Conservation (phyloP, 2,797 vertebrate genomes). For the Pipistrellus pipistrellus region DNA sequence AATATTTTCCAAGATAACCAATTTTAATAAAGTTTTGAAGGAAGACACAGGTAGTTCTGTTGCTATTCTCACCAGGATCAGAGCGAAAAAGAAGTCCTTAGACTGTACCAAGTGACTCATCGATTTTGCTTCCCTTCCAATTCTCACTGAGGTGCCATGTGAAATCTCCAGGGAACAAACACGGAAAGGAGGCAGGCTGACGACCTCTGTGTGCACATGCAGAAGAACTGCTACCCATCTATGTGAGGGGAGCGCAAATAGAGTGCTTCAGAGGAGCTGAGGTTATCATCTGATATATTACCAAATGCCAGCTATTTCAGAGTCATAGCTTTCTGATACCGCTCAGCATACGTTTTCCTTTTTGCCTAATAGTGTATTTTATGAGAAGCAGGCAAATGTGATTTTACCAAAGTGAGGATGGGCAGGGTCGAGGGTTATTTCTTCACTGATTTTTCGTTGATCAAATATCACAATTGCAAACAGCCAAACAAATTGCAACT, state of each 20-base stretch:
- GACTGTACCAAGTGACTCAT: background rate
- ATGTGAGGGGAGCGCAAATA: background rate
- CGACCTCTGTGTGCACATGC: fast-evolving
- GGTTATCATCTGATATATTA: background rate
- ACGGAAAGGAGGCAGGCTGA: background rate
- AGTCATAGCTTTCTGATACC: background rate
- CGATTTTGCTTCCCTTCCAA: background rate
- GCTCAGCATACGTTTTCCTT: background rate
- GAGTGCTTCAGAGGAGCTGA: background rate
- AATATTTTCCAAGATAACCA: background rate
- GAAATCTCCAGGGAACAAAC: background rate
- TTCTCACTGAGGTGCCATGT: background rate
- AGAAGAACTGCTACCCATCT: background rate
- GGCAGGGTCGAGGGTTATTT: background rate
- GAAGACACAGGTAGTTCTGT: background rate
- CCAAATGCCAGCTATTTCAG: background rate
- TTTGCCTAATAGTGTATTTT: background rate
- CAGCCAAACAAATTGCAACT: background rate
- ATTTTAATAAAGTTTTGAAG: background rate
- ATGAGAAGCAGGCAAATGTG: background rate
- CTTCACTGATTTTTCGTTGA: background rate
- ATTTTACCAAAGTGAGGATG: background rate
- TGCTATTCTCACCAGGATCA: background rate
- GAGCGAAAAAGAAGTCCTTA: background rate
- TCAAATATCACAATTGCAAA: background rate